These are phyloP conservation scores for Euleptes europaea DNA, from an alignment of 2,113 vertebrate genomes.

Conservation along the genomic window DNA sequence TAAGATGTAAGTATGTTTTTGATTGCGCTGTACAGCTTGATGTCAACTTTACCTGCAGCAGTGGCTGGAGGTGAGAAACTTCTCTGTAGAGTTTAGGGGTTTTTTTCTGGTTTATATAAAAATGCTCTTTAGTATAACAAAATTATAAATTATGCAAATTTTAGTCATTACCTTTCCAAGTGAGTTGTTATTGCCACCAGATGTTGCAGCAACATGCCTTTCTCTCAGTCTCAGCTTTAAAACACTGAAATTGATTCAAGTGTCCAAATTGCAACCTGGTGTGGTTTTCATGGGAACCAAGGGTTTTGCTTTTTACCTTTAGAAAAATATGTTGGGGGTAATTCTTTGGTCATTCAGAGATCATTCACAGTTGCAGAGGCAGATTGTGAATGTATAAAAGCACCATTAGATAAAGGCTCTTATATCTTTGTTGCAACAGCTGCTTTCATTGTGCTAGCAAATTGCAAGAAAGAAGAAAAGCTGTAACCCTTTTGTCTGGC, in stretches of 20 bases:
- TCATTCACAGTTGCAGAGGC: slow-evolving; percentile 78
- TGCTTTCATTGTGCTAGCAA: slow-evolving; percentile 81
- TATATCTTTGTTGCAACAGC: slow-evolving; percentile 83
- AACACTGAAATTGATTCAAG: slow-evolving; percentile 84
- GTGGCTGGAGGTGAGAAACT: slow-evolving; percentile 84
- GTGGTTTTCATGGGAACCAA: slow-evolving; percentile 88
- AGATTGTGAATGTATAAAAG: slow-evolving; percentile 80
- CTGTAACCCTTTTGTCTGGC: slow-evolving; percentile 77
- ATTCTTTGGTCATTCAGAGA: slow-evolving; percentile 85
- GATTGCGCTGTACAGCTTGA: slow-evolving; percentile 95
- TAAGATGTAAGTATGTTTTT: slow-evolving; percentile 94
- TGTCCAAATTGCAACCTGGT: slow-evolving; percentile 88
- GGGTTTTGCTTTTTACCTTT: slow-evolving; percentile 67
- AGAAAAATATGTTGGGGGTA: slow-evolving; percentile 77
- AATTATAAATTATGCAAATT: slow-evolving; percentile 91
- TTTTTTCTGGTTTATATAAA: slow-evolving; percentile 90
- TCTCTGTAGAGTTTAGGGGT: slow-evolving; percentile 86
- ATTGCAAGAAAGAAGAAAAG: slow-evolving; percentile 75
- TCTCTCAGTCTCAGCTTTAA: slow-evolving; percentile 89
- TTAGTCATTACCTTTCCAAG: slow-evolving; percentile 82
- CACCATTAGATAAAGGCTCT: slow-evolving; percentile 79
- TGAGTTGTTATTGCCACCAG: slow-evolving; percentile 79
- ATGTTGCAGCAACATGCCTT: slow-evolving; percentile 85
- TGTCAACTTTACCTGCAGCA: slow-evolving; percentile 87
- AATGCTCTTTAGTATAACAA: slow-evolving; percentile 88